phyloP scores from a whole-genome alignment of 1,140 invertebrate genomes.

The Eupristina koningsbergeri region DNA sequence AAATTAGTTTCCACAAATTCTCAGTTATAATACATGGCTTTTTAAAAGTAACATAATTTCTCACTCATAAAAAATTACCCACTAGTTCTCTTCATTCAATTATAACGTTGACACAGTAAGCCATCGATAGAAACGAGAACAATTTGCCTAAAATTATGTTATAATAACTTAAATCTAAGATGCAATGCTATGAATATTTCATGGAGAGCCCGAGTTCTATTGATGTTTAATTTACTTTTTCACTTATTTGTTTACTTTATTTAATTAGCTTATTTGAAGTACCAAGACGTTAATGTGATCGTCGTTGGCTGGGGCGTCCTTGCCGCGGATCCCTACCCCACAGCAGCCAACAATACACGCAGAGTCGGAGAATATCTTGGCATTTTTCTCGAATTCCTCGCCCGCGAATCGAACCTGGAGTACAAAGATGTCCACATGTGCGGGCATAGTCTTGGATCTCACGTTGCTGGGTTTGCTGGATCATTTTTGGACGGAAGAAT shows the following conservation, averaged over 20 bases:
- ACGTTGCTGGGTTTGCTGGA: conserved; percentile 85
- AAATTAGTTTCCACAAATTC: background rate
- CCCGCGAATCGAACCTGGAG: conserved; percentile 65
- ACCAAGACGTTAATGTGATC: conserved; percentile 77
- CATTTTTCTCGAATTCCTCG: conserved; percentile 64
- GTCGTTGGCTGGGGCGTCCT: conserved; percentile 78
- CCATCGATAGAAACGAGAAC: too few species aligned
- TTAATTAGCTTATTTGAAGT: conserved; percentile 74
- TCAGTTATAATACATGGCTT: too few species aligned
- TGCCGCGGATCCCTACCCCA: conserved; percentile 70
- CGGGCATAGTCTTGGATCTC: conserved; percentile 88
- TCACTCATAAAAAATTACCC: too few species aligned
- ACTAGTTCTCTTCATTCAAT: too few species aligned
- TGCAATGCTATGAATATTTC: too few species aligned
- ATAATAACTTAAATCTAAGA: too few species aligned
- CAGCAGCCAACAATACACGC: conserved; percentile 65
- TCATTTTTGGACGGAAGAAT: conserved; percentile 65
- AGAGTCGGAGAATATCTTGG: conserved; percentile 65
- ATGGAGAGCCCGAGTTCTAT: background rate
- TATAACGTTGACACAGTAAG: too few species aligned
- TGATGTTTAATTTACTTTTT: too few species aligned
- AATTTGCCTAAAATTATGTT: too few species aligned
- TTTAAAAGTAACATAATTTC: too few species aligned
- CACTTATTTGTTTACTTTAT: too few species aligned
- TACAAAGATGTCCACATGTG: conserved; percentile 80